Evolutionary conservation across 2,797 vertebrate species (phyloP), one percentile per base, ranked within the genome.

Genomic region (Thunnus albacares): DNA sequence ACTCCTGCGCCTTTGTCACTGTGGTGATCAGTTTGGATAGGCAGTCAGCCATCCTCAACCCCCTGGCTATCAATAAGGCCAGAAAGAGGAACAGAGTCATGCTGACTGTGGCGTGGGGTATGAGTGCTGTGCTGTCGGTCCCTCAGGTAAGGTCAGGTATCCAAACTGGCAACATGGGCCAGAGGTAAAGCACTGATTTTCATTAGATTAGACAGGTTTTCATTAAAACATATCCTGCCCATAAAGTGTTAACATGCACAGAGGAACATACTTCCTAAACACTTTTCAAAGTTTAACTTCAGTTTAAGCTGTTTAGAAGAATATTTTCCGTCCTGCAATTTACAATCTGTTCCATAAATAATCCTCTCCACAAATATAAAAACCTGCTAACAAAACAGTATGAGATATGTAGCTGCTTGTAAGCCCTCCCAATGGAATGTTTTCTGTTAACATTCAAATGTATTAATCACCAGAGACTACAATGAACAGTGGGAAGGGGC

Each of bases 1-100:
- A 97, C 30, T 97, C 96, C 3, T 95, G 96, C 0, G 96, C 97
- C 24, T 98, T 98, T 7, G 92, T 98, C 90, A 96, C 97, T 0
- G 95, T 98, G 53, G 96, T 97, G 84, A 97, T 97, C 89, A 97
- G 97, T 84, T 88, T 98, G 79, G 96, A 98, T 86, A 91, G 96
- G 14, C 97, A 97, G 77, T 95, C 95, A 0, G 97, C 97, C 77
- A 95, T 97, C 82, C 91, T 97, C 74, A 94, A 89, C 88, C 96
- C 95, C 0, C 91, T 97, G 88, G 96, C 96, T 26, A 95, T 95
- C 17, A 84, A 91, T 62, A 90, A 93, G 0, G 96, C 97, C 33
- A 88, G 93, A 4, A 93, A 89, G 71, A 96, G 96, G 87, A 97
- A 96, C 91, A 94, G 90, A 71, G 85, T 91, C 35, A 95, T 97